Evolutionary conservation across 2,888 invertebrate genomes (phyloP), one percentile per base, ranked within the genome.

Genomic region (Labia minor): DNA sequence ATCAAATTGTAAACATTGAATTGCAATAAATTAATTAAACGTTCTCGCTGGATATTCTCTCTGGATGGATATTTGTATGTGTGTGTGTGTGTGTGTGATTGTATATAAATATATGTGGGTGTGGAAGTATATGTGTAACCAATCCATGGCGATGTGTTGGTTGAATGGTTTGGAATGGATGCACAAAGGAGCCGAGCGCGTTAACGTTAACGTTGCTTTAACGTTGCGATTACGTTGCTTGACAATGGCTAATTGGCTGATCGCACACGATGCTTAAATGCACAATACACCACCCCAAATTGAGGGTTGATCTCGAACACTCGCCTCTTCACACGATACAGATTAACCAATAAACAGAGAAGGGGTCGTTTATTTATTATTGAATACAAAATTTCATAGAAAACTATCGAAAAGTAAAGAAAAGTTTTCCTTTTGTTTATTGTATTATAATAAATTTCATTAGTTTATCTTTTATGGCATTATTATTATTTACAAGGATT

Each of bases 1-100:
- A 49, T 49, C 49, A 49, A 49, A 49, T 49, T 49, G 49, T 49
- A 49, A 49, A 49, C 49, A 49, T 49, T 49, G 49, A 49, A 49
- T 49, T 49, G 49, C 49, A 49, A 49, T 49, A 49, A 49, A 49
- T 49, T 49, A 49, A 49, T 49, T 49, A 49, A 49, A 49, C 49
- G 49, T 49, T 49, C 49, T 49, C 14, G 14, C 49, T 16, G 49
- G 2, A 14, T 3, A 26, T 26, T 3, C 8, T 26, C 26, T 26
- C 3, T 26, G 26, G 26, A 26, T 26, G 3, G 26, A 8, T 26
- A 8, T 26, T 8, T 49, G 8, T 49, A 4, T 49, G 8, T 49
- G 49, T 49, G 16, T 49, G 49, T 49, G 49, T 33, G 33, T 33
- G 11, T 33, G 33, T 33, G 33, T 33, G 11, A 8, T 33, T 33